These are phyloP conservation scores for Azorinus chamasolen DNA, from an alignment of 2,888 invertebrate species.

Conservation along the genomic window DNA sequence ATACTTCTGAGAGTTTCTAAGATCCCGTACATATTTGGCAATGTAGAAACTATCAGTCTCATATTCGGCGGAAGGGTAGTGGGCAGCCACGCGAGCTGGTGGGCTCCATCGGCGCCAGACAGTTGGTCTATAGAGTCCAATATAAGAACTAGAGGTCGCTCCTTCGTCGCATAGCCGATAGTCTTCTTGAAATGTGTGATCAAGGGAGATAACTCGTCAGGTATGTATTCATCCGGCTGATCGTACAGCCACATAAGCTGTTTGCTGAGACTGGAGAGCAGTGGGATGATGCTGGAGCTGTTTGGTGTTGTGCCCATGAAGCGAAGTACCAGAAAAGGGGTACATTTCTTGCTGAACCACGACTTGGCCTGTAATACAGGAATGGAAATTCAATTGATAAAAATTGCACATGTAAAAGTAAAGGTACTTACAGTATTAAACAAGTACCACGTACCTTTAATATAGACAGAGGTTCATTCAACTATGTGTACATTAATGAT, in stretches of 20 bases:
- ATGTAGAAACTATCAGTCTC: conserved; percentile 94
- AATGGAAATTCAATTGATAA: too few relatives aligned
- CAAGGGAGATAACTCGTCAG: conserved; percentile 97
- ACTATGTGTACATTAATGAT: too few relatives aligned
- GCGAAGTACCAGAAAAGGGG: conserved; percentile 94
- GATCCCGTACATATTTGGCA: conserved; percentile 81
- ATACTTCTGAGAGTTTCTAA: conserved; percentile 78
- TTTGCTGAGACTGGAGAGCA: conserved; percentile 97
- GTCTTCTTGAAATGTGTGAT: conserved; percentile 98
- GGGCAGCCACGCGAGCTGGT: conserved; percentile 98
- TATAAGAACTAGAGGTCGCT: conserved; percentile 94
- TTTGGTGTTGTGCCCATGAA: conserved; percentile 99
- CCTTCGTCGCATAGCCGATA: conserved; percentile 88
- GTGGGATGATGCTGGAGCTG: conserved; percentile 97
- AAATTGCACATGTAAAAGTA: too few relatives aligned
- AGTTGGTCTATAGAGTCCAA: conserved; percentile 99
- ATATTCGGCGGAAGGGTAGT: conserved; percentile 95
- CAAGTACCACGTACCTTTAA: too few relatives aligned
- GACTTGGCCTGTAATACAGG: conserved; percentile 59
- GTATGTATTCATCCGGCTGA: conserved; percentile 91
- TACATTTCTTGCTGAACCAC: conserved; percentile 66
- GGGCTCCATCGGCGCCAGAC: conserved; percentile 97
- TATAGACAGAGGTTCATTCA: too few relatives aligned
- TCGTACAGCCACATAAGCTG: conserved; percentile 91
- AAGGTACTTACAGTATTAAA: too few relatives aligned